Conservation (phyloP, 2,113 vertebrate species). For the Orthonyx spaldingii region DNA sequence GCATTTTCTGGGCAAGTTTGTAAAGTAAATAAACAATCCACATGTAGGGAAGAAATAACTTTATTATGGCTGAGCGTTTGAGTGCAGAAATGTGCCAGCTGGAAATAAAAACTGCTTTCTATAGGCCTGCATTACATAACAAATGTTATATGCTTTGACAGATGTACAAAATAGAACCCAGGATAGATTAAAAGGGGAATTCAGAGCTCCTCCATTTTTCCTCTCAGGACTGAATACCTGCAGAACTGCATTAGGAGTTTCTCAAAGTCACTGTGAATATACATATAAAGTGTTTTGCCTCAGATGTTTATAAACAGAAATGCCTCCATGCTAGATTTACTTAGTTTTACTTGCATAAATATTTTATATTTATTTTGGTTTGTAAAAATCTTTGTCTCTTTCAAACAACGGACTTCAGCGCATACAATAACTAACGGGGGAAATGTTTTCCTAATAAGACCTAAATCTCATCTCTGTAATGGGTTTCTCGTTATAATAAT, state of each 20-base stretch:
- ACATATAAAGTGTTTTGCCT: background rate
- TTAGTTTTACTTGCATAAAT: background rate
- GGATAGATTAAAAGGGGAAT: background rate
- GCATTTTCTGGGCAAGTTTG: slow-evolving; percentile 47
- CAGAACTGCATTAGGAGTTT: background rate
- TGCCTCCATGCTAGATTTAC: background rate
- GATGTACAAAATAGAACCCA: background rate
- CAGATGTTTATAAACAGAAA: background rate
- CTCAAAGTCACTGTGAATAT: background rate
- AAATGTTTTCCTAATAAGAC: slow-evolving; percentile 30
- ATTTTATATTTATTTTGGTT: background rate
- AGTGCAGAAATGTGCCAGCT: background rate
- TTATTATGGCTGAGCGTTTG: background rate
- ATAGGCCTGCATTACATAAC: background rate
- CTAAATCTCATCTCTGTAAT: background rate
- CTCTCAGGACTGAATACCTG: background rate
- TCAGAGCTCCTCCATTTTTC: background rate
- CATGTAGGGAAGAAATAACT: background rate
- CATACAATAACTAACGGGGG: background rate
- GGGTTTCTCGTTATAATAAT: slow-evolving; percentile 20
- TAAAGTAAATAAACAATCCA: slow-evolving; percentile 20
- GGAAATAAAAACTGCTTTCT: background rate
- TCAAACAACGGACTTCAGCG: background rate
- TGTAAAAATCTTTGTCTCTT: background rate
- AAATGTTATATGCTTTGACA: background rate